Evolutionary conservation across 2,888 invertebrate genomes (phyloP).

Genomic region (Colletes collaris): DNA sequence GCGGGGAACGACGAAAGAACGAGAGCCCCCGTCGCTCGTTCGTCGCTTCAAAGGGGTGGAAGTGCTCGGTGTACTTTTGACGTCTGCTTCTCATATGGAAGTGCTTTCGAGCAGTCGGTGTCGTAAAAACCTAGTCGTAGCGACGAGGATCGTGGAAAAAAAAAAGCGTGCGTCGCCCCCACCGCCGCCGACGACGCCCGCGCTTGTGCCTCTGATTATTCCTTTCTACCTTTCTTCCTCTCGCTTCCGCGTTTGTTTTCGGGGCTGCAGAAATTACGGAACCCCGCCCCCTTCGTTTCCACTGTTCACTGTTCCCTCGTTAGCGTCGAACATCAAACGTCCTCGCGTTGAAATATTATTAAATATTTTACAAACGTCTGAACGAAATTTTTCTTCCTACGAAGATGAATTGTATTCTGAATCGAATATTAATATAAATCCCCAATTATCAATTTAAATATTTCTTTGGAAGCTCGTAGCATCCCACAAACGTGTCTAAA

Average conservation of each 20-base stretch:
- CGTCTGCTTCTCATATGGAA: constrained; percentile 61
- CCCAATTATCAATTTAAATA: too few species aligned
- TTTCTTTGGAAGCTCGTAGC: too few species aligned
- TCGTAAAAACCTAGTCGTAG: constrained; percentile 59
- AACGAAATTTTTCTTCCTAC: too few species aligned
- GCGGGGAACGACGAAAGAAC: constrained; percentile 24
- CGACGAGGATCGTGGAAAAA: constrained; percentile 31
- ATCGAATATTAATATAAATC: too few species aligned
- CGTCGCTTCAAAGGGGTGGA: constrained; percentile 48
- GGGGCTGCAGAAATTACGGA: constrained; percentile 35
- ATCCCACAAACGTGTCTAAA: too few species aligned
- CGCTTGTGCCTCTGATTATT: constrained; percentile 40
- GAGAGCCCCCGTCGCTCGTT: constrained; percentile 33
- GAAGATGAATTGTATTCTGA: too few species aligned
- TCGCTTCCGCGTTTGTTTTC: constrained; percentile 2
- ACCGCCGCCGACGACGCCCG: constrained; percentile 15
- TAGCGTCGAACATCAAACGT: constrained; percentile 3
- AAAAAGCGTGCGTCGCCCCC: constrained; percentile 27
- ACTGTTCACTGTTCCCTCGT: not conserved
- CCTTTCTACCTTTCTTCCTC: not conserved
- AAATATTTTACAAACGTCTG: too few species aligned
- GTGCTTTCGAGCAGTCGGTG: constrained; percentile 56
- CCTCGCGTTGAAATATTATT: not conserved
- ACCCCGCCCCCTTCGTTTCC: constrained; percentile 11
- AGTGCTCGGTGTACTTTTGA: constrained; percentile 61